phyloP scores from a whole-genome alignment of 2,888 invertebrate genomes.

The Aelia acuminata region DNA sequence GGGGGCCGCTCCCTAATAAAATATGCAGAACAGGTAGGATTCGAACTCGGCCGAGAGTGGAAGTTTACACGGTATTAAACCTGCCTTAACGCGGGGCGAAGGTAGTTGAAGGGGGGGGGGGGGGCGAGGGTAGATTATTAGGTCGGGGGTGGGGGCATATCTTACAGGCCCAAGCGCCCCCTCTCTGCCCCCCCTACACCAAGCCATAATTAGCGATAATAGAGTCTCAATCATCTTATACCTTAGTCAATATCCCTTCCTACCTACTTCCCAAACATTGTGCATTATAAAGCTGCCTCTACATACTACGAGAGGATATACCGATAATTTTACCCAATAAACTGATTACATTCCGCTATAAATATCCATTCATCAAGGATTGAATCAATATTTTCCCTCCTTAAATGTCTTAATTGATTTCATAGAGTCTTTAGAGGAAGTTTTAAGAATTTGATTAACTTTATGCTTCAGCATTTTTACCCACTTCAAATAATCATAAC shows the following conservation, averaged over 20 bases:
- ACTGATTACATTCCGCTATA: too few relatives aligned
- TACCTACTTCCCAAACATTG: neutral
- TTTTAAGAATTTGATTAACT: too few relatives aligned
- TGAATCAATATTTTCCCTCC: too few relatives aligned
- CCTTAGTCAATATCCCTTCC: neutral
- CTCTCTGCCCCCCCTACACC: too few relatives aligned
- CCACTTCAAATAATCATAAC: too few relatives aligned
- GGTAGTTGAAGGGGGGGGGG: neutral
- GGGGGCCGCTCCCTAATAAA: neutral
- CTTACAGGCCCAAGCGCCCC: neutral
- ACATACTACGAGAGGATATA: too few relatives aligned
- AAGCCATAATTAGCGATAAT: neutral
- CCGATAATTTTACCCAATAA: too few relatives aligned
- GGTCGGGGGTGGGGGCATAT: neutral
- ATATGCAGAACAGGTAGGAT: slow-evolving; percentile 14
- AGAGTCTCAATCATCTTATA: slow-evolving; percentile 8
- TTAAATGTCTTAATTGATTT: too few relatives aligned
- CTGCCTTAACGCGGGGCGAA: neutral
- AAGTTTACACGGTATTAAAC: slow-evolving; percentile 38
- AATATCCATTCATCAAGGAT: too few relatives aligned
- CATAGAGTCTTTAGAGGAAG: too few relatives aligned
- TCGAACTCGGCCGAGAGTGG: neutral
- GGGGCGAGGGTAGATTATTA: neutral
- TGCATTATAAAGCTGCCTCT: neutral
- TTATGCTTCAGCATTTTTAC: too few relatives aligned